Base-by-base conservation (phyloP, 2,888 invertebrate species). In the Agrenia bidenticulata region DNA sequence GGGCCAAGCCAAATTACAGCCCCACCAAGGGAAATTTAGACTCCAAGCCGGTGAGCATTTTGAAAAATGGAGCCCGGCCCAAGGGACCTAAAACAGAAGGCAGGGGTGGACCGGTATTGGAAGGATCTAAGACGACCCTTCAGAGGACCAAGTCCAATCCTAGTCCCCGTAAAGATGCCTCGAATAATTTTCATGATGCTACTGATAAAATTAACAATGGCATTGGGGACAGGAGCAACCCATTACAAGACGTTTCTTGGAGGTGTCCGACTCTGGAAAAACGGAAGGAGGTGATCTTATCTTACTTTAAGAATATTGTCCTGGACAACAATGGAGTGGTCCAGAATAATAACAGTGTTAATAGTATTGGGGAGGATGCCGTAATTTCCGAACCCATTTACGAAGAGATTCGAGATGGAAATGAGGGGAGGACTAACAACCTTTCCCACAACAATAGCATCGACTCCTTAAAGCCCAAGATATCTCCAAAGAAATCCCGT, bases 261-360 rank as follows among this genome's bases (percentile, higher is more conserved):
- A 72, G 59, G 37, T 72, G 67, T 50, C 68, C 70, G 11, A 72
- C 72, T 1, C 45, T 72, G 24, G 70, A 72, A 39, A 70, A 70
- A 37, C 45, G 70, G 19, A 51, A 67, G 27, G 72, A 72, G 56
- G 62, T 70, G 21, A 70, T 72, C 24, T 32, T 72, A 23, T 68
- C 67, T 42, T 72, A 72, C 53, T 72, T 72, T 63, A 67, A 68
- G 21, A 57, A 64, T 15, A 67, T 67, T 17, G 68, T 64, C 51
- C 37, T 64, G n/a, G 45, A 45, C 45, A 39, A 39, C 15, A 45
- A 19, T 45, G 45, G 45, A 15, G n/a, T 9, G 2, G 4, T 45
- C 15, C 9, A 11, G 15, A 32, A 32, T 32, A 32, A 32, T 7
- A 32, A 32, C 32, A 4, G 5, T 32, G n/a, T n/a, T n/a, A n/a